Evolutionary conservation across 1,140 invertebrate genomes (phyloP).

Genomic region (Drosophila sproati): DNA sequence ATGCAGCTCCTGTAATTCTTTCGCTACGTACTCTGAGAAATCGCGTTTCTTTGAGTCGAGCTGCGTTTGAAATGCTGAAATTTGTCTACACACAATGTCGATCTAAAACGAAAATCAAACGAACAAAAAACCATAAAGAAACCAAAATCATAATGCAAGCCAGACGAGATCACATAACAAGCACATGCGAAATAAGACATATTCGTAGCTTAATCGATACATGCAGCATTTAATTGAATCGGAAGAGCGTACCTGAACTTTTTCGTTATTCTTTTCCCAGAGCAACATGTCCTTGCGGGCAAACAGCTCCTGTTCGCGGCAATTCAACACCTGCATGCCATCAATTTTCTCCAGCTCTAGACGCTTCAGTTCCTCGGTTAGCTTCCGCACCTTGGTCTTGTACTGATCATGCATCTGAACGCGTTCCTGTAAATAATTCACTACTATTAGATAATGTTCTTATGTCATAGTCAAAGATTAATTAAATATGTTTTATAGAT

Average conservation of each 20-base stretch:
- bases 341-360: conserved; percentile 85
- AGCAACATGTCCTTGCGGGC: conserved; percentile 84
- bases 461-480: not conserved
- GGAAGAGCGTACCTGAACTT: conserved; percentile 70
- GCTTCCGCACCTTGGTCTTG: conserved; percentile 76
- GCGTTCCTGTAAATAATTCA: conserved; percentile 65
- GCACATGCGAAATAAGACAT: conserved; percentile 35
- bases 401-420: conserved; percentile 84
- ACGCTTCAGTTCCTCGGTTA: conserved; percentile 80
- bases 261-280: conserved; percentile 85
- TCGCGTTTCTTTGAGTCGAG: conserved; percentile 86
- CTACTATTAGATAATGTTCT: not conserved
- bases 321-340: conserved; percentile 69
- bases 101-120: conserved; percentile 86
- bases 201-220: conserved; percentile 7
- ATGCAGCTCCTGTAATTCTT: conserved; percentile 85
- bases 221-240: conserved; percentile 23
- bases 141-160: conserved; percentile 64
- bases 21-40: conserved; percentile 85
- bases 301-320: conserved; percentile 72
- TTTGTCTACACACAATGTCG: conserved; percentile 86
- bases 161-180: conserved; percentile 36
- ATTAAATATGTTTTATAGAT: not conserved
- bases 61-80: conserved; percentile 85
- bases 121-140: conserved; percentile 81